A percentile compares a stretch with the other conserved stretches of the same genome.
Evolutionary conservation across 1,140 invertebrate species (phyloP).

Genomic region (Lordiphosa clarofinis): DNA sequence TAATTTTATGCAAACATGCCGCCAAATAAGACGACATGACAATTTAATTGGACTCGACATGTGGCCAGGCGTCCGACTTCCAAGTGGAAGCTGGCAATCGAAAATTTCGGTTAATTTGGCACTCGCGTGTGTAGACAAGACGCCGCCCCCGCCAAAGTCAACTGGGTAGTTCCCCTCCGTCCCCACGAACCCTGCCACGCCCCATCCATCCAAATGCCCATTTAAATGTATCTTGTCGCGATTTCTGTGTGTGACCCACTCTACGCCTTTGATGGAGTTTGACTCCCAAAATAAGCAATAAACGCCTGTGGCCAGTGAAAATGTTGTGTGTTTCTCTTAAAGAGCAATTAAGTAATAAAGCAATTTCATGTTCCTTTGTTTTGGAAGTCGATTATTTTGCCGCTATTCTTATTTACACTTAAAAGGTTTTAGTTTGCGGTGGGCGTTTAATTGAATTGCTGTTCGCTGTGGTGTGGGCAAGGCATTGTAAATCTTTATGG

Average conservation of each 20-base stretch:
- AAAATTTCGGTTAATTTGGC: constrained; percentile 69
- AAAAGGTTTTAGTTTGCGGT: constrained; percentile 58
- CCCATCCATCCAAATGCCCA: constrained; percentile 41
- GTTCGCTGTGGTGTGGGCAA: constrained; percentile 56
- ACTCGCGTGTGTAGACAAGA: constrained; percentile 47
- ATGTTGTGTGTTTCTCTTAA: constrained; percentile 56
- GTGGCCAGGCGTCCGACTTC: constrained; percentile 38
- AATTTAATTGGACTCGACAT: constrained; percentile 78
- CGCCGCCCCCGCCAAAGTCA: constrained; percentile 36
- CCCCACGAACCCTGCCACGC: neutral
- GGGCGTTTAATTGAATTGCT: constrained; percentile 77
- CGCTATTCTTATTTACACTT: constrained; percentile 49
- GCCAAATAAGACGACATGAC: constrained; percentile 76
- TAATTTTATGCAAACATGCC: constrained; percentile 78
- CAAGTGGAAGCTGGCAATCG: constrained; percentile 12
- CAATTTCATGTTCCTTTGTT: constrained; percentile 76
- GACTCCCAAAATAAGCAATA: neutral
- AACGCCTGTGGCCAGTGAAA: too few species aligned
- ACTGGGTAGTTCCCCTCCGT: neutral
- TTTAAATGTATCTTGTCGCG: constrained; percentile 65
- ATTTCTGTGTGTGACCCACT: constrained; percentile 58
- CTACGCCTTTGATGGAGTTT: constrained; percentile 36
- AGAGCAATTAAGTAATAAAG: constrained; percentile 78
- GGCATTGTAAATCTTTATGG: constrained; percentile 64
- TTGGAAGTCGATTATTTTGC: constrained; percentile 65